Percentiles rank a stretch among this genome's conserved stretches.
Conservation (phyloP, 1,140 invertebrate species). For the Drosophila serrata region DNA sequence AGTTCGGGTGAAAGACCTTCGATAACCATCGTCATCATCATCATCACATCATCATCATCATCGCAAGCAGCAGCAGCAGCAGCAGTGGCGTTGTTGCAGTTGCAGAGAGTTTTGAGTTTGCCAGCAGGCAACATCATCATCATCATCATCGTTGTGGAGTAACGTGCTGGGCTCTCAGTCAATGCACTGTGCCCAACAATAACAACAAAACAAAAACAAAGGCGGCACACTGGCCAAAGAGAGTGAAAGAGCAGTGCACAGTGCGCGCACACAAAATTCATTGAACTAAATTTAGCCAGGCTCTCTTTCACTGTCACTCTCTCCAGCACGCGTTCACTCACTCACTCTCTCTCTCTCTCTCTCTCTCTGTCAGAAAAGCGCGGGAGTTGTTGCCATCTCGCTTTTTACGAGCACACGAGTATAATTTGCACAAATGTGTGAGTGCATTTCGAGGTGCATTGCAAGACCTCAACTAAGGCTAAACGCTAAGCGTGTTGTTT, state of each 20-base stretch:
- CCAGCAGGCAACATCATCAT: slow-evolving; percentile 63
- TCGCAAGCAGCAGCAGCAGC: slow-evolving; percentile 54
- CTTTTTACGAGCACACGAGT: slow-evolving; percentile 29
- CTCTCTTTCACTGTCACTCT: slow-evolving; percentile 36
- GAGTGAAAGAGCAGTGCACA: slow-evolving; percentile 36
- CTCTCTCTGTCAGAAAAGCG: slow-evolving; percentile 51
- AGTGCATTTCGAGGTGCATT: slow-evolving; percentile 79
- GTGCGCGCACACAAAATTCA: slow-evolving; percentile 55
- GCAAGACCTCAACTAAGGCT: slow-evolving; percentile 83
- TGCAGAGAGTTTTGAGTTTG: slow-evolving; percentile 60
- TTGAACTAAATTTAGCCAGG: slow-evolving; percentile 77
- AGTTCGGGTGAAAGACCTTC: slow-evolving; percentile 86
- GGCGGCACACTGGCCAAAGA: slow-evolving; percentile 19
- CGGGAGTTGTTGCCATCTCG: slow-evolving; percentile 70
- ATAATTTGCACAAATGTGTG: slow-evolving; percentile 61
- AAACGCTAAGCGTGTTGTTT: slow-evolving; percentile 50
- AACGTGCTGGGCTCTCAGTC: slow-evolving; percentile 61
- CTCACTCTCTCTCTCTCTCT: slow-evolving; percentile 15
- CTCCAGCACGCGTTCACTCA: slow-evolving; percentile 13
- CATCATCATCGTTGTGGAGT: slow-evolving; percentile 70
- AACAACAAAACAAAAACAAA: slow-evolving; percentile 79
- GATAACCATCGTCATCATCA: slow-evolving; percentile 85
- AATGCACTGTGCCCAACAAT: slow-evolving; percentile 71
- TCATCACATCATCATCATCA: slow-evolving; percentile 72
- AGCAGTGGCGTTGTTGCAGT: slow-evolving; percentile 57